Base-by-base conservation (phyloP, 2,797 vertebrate genomes). In the Ctenochaetus hawaiiensis region DNA sequence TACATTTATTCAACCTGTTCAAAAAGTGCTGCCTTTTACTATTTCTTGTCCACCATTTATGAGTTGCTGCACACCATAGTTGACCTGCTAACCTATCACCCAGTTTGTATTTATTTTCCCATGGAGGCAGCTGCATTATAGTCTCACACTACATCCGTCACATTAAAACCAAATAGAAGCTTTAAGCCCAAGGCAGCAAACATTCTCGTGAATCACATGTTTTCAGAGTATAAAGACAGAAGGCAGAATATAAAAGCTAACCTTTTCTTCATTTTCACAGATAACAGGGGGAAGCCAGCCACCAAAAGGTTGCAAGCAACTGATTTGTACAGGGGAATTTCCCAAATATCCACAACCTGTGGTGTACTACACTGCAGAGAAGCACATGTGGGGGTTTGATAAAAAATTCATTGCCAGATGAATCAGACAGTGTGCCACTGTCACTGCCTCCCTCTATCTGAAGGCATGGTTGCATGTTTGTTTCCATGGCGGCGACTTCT, bases 401-500 rank as follows among this genome's bases (percentile, higher is more conserved):
- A 51, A 72, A 83, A 85, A 81, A 87, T 47, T 61, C 72, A 84
- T 65, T 64, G 60, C 47, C 57, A 67, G 73, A 80, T 83, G 87
- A 91, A 83, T 63, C 77, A 87, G 77, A 81, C 70, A 8, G 78
- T 60, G 69, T 69, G 75, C 77, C 48, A 69, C 83, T 78, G 85
- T 86, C 79, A 22, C 79, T 75, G 78, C 64, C 65, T 77, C 74
- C 47, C 49, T 84, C 84, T 72, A 75, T 83, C 77, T 79, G 71
- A 80, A 87, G 87, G 78, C 79, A 75, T 2, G 43, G 83, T 74
- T 81, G 78, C 79, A 75, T 2, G 43, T 82, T 74, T 81, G 88
- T 90, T 92, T 91, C 86, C 90, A 91, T 91, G 89, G 85, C 39
- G 74, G 86, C 80, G 59, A 79, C 88, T 91, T 84, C 85, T 84